Base-by-base conservation (phyloP, 2,888 invertebrate genomes). In the Drosophila falleni region DNA sequence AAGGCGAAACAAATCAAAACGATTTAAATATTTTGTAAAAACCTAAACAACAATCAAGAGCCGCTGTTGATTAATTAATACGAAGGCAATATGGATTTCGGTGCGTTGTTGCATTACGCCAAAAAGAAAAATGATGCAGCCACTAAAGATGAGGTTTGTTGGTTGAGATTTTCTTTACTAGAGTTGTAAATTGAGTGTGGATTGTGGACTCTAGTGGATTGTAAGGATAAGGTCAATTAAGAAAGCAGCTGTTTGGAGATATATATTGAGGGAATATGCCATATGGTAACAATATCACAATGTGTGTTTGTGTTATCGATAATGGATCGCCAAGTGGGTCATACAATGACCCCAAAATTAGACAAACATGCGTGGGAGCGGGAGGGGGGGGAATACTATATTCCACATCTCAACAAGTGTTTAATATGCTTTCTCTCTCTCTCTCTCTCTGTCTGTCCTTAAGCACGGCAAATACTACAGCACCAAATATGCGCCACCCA, bases 401-500 rank as follows among this genome's bases (percentile, higher is more conserved):
- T 6, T 16, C 11, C 11, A 44, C n/a, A 49, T 66, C n/a, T 42
- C 16, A 55, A 61, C 49, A 74, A 67, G 41, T 72, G 35, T 16
- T 39, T 58, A 56, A 54, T 10, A 16, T 58, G 15, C 10, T 41
- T 3, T 29, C 35, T 23, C 29, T 26, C n/a, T 33, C 8, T 37
- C 23, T 19, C 23, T 23, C 13, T 50, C 19, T 37, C 2, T 10
- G 5, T 33, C 5, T 31, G 31, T 29, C 26, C 5, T 3, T 35
- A 66, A 75, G 11, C 78, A 94, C 93, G 91, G 93, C 35, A 93
- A 94, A 79, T 97, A 94, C 89, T 97, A 97, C 89, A 96, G 95
- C 87, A 96, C 97, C 2, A 95, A 96, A 78, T 97, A 96, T 90
- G 95, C 96, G 72, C 96, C 97, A 1, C 97, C 97, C 0, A 97